Conservation (phyloP, 2,888 invertebrate species). For the Pristionchus maxplancki region DNA sequence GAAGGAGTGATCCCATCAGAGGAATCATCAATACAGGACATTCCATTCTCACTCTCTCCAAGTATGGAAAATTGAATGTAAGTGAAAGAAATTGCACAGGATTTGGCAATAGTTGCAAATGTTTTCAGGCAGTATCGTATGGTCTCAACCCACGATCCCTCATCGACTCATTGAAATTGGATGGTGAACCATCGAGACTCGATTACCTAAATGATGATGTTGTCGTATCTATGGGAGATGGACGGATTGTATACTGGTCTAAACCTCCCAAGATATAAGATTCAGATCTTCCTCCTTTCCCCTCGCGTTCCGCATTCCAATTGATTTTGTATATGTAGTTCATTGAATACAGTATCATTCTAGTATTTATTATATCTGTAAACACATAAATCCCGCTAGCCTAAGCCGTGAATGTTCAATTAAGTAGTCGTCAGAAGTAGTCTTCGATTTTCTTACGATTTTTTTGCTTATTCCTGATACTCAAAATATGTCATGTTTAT, state of each 20-base stretch:
- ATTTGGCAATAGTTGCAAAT: too few species aligned
- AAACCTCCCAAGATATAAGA: conserved; percentile 11
- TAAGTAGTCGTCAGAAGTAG: conserved; percentile 15
- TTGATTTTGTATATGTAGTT: background rate
- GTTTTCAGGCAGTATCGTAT: conserved; percentile 31
- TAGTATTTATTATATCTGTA: background rate
- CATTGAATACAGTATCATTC: background rate
- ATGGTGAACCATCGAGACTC: conserved; percentile 29
- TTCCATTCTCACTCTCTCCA: conserved; percentile 33
- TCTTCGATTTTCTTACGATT: too few species aligned
- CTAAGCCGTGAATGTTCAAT: background rate
- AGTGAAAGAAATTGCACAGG: background rate
- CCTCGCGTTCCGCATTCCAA: background rate
- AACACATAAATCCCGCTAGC: background rate
- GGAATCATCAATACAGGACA: conserved; percentile 39
- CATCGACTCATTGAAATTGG: conserved; percentile 6
- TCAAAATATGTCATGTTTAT: too few species aligned
- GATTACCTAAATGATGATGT: background rate
- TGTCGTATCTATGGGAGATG: conserved; percentile 42
- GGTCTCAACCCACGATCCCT: conserved; percentile 35
- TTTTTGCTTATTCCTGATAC: too few species aligned
- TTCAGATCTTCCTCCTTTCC: background rate
- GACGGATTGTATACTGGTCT: conserved; percentile 15
- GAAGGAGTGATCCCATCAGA: background rate
- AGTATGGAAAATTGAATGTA: conserved; percentile 46